Conservation (phyloP, 2,797 vertebrate species). For the Acanthurus leucopareius region DNA sequence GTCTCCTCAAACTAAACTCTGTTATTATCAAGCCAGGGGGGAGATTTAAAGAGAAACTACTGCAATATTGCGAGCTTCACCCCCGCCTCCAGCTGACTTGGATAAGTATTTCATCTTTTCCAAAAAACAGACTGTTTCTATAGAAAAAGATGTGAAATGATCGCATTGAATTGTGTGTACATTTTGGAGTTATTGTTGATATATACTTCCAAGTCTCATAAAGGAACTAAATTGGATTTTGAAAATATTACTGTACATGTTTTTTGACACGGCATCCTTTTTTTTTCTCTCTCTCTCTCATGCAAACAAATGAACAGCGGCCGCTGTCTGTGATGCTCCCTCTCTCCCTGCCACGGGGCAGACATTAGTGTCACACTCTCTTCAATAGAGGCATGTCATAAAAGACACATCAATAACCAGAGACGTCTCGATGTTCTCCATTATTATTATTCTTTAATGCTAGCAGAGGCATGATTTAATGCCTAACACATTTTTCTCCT, state of each 20-base stretch:
- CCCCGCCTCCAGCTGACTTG: constrained; percentile 55
- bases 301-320: constrained; percentile 81
- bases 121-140: constrained; percentile 58
- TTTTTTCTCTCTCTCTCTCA: constrained; percentile 30
- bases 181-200: constrained; percentile 71
- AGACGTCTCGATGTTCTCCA: constrained; percentile 74
- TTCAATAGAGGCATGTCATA: constrained; percentile 81
- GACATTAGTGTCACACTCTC: constrained; percentile 82
- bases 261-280: constrained; percentile 59
- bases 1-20: constrained; percentile 63
- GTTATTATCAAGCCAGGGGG: constrained; percentile 66
- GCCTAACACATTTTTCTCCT: constrained; percentile 61
- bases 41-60: constrained; percentile 64
- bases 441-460: constrained; percentile 86
- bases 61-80: constrained; percentile 54
- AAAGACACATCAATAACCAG: constrained; percentile 85
- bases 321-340: constrained; percentile 60
- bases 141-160: constrained; percentile 56
- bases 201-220: constrained; percentile 67
- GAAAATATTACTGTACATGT: constrained; percentile 70
- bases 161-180: constrained; percentile 55
- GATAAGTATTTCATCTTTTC: constrained; percentile 67
- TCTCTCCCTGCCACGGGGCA: constrained; percentile 78
- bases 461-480: constrained; percentile 79
- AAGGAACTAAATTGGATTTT: constrained; percentile 72